Evolutionary conservation across 2,113 vertebrate genomes (phyloP).

Genomic region (Halcyon malimbica): DNA sequence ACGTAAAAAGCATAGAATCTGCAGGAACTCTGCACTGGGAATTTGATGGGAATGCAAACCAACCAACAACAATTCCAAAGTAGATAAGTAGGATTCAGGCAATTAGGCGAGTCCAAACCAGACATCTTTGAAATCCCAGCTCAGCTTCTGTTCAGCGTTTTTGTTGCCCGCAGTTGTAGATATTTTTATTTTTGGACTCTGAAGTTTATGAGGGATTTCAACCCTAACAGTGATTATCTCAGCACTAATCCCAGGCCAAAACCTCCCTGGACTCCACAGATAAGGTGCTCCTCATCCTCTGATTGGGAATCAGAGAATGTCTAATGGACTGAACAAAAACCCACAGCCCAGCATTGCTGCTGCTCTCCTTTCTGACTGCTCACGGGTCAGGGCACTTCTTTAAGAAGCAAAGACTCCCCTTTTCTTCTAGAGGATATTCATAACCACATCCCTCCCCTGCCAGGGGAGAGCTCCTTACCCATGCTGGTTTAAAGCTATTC

Average conservation of each 20-base stretch:
- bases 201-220: neutral
- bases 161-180: neutral
- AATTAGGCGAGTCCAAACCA: neutral
- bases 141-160: neutral
- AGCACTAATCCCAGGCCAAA: constrained; percentile 61
- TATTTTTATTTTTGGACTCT: neutral
- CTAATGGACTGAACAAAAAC: neutral
- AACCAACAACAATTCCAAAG: neutral
- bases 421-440: neutral
- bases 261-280: neutral
- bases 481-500: neutral
- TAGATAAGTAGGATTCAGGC: neutral
- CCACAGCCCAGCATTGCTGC: neutral
- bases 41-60: neutral
- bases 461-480: neutral
- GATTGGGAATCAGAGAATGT: neutral
- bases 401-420: neutral
- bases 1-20: neutral
- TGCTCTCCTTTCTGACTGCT: neutral
- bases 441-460: neutral
- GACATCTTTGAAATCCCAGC: neutral
- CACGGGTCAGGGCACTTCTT: neutral
- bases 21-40: neutral
- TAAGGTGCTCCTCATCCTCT: constrained; percentile 19
- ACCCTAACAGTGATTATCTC: neutral